These are phyloP conservation scores for Penaeus chinensis DNA, from an alignment of 1,140 invertebrate species.

Conservation along the genomic window DNA sequence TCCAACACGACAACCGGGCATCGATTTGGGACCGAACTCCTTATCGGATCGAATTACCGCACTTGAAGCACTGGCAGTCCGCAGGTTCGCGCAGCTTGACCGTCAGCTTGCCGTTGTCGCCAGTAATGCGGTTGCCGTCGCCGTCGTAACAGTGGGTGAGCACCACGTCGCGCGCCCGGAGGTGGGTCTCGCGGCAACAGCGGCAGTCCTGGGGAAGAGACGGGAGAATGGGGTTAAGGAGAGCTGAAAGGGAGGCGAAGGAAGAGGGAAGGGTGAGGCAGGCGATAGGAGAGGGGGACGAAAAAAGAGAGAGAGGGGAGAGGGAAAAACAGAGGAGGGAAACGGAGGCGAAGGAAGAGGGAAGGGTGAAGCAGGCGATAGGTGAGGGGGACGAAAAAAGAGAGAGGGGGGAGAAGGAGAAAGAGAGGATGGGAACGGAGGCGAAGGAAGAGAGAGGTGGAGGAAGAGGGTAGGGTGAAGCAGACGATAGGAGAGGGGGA, in stretches of 20 bases:
- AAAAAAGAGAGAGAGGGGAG: constrained; percentile 4
- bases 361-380: not conserved
- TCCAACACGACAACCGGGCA: not conserved
- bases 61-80: constrained; percentile 90
- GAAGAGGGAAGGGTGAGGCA: not conserved
- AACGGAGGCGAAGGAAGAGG: not conserved
- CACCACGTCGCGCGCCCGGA: constrained; percentile 82
- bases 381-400: too few relatives aligned
- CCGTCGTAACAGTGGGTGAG: constrained; percentile 88
- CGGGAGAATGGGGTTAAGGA: not conserved
- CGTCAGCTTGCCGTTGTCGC: constrained; percentile 77
- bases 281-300: constrained; percentile 4
- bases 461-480: too few relatives aligned
- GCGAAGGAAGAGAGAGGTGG: too few relatives aligned
- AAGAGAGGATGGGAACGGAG: not conserved
- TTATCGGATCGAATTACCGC: constrained; percentile 72
- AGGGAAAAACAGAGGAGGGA: not conserved
- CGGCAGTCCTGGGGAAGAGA: constrained; percentile 81
- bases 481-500: too few relatives aligned
- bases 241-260: not conserved
- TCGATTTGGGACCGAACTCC: not conserved
- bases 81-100: constrained; percentile 85
- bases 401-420: not conserved
- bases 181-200: constrained; percentile 87
- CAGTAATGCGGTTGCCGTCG: constrained; percentile 81